A percentile compares a stretch with the other conserved stretches of the same genome.
Conservation (phyloP, 2,113 vertebrate species). For the Dissostichus mawsoni region DNA sequence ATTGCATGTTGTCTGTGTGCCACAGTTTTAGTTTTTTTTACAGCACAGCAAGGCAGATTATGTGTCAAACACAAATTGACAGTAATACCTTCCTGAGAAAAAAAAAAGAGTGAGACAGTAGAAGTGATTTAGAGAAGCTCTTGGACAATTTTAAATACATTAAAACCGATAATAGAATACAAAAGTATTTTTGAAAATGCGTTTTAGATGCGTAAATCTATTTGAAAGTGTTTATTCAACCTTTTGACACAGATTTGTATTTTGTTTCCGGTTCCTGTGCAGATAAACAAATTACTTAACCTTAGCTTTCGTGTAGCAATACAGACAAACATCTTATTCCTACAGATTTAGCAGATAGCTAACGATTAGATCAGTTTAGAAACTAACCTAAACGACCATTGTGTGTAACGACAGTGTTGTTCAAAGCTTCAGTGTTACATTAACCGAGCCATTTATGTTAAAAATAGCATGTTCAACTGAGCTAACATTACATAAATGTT, state of each 20-base stretch:
- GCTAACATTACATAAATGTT: background rate
- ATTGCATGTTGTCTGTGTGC: background rate
- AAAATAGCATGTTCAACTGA: background rate
- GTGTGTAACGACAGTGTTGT: background rate
- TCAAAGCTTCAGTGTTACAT: background rate
- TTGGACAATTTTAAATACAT: background rate
- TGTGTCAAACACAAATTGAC: background rate
- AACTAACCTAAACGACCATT: background rate
- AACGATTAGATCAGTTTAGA: background rate
- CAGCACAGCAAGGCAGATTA: background rate
- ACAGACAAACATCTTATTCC: background rate
- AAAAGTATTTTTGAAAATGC: background rate
- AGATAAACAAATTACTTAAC: background rate
- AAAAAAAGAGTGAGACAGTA: background rate
- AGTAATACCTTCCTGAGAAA: background rate
- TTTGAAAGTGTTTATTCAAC: background rate
- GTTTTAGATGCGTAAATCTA: too few species aligned
- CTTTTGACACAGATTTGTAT: background rate
- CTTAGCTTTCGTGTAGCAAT: background rate
- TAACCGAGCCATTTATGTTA: background rate
- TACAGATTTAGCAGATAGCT: background rate
- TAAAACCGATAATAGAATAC: too few species aligned
- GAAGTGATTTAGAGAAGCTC: background rate
- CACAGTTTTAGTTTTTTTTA: background rate
- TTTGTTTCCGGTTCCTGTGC: background rate